phyloP scores from a whole-genome alignment of 2,113 vertebrate genomes.

The Proteles cristata region DNA sequence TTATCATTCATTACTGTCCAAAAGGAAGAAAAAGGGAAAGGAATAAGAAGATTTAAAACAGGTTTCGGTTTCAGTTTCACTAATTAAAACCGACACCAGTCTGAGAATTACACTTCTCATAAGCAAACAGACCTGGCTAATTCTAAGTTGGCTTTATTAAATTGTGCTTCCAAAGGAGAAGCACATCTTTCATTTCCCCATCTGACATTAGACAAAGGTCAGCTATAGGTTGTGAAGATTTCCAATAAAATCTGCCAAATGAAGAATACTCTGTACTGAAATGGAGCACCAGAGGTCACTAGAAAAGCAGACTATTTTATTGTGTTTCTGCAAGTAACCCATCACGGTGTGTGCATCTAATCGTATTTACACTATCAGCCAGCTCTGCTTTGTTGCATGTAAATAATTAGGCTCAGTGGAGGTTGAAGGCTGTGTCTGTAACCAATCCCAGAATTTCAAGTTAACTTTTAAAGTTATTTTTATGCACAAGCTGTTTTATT shows the following conservation, averaged over 20 bases:
- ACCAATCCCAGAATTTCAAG: neutral
- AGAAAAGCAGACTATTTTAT: neutral
- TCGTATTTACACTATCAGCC: accelerated
- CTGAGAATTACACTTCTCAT: constrained; percentile 84
- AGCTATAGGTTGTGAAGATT: constrained; percentile 81
- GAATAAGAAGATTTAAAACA: constrained; percentile 84
- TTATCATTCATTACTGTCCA: constrained; percentile 46
- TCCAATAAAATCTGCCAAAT: constrained; percentile 73
- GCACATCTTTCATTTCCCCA: constrained; percentile 81
- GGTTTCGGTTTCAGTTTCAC: constrained; percentile 86
- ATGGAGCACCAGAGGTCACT: neutral
- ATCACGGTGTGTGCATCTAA: neutral
- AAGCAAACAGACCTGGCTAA: constrained; percentile 87
- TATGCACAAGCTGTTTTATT: neutral
- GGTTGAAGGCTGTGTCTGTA: neutral
- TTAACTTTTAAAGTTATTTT: neutral
- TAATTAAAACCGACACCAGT: constrained; percentile 91
- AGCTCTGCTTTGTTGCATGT: neutral
- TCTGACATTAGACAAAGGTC: constrained; percentile 83
- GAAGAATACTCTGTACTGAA: constrained; percentile 45
- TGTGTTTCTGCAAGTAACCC: neutral
- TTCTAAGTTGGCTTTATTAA: constrained; percentile 91
- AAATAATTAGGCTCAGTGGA: neutral
- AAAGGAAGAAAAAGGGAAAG: constrained; percentile 61
- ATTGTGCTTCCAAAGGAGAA: constrained; percentile 85